Evolutionary conservation across 2,113 vertebrate genomes (phyloP).

Genomic region (Oncorhynchus clarkii): DNA sequence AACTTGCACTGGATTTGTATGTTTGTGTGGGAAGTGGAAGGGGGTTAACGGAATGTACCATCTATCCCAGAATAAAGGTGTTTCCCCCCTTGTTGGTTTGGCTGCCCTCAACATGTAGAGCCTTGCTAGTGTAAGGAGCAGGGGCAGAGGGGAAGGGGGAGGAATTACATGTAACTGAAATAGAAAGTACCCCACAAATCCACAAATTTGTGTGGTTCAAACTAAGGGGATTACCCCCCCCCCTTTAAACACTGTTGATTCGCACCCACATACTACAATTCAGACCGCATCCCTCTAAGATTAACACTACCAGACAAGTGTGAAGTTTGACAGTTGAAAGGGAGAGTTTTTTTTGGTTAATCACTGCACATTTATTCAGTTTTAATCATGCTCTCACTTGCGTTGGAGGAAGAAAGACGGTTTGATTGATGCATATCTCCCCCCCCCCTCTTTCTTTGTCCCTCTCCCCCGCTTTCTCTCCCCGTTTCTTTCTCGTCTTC

Average conservation of each 20-base stretch:
- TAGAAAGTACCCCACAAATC: constrained; percentile 57
- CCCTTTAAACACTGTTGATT: background rate
- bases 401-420: background rate
- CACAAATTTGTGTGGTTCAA: constrained; percentile 25
- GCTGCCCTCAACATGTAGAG: constrained; percentile 5
- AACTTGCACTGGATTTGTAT: background rate
- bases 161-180: constrained; percentile 29
- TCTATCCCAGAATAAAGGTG: constrained; percentile 23
- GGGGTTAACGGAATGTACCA: constrained; percentile 48
- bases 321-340: background rate
- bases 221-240: constrained; percentile 24
- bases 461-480: no score
- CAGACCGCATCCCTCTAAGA: background rate
- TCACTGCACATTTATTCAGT: background rate
- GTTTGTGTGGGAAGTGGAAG: background rate
- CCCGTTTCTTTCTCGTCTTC: constrained; percentile 1
- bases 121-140: background rate
- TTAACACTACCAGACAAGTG: background rate
- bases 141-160: background rate
- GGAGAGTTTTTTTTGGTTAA: background rate
- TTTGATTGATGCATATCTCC: background rate
- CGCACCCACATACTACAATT: background rate
- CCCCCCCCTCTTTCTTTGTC: background rate
- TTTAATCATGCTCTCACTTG: background rate
- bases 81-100: constrained; percentile 17